Evolutionary conservation across 2,888 invertebrate species (phyloP), one percentile per base, ranked within the genome.

Genomic region (Netelia melanura): DNA sequence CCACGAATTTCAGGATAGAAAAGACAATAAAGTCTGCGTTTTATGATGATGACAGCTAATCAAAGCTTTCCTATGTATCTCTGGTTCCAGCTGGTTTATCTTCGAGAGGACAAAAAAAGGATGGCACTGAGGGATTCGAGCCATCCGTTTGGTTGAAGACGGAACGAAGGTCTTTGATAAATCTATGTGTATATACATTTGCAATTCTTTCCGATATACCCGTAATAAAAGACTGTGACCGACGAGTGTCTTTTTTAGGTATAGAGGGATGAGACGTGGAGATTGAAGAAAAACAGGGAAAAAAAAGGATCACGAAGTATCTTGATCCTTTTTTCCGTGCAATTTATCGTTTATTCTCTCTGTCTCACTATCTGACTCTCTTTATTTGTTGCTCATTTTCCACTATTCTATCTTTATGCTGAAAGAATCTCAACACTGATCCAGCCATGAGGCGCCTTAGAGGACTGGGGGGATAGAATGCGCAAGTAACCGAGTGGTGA

Each of bases 31-130:
- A 76, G 75, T 71, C 70, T 58, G 70, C 64, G 58, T 83, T 79
- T 58, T 65, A 71, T 56, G 80, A 68, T 79, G 64, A 83, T 80
- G 76, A 68, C 76, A 65, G 56, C 64, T 75, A 68, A 70, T 82
- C 70, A 71, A 71, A 70, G 9, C 23, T 43, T 25, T 11, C 25
- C n/a, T 30, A n/a, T 52, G 14, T 44, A 23, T 62, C 23, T 44
- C 21, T 44, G 17, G 25, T 67, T 68, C 30, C 48, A 25, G 21
- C 48, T 78, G 14, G 62, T 70, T 44, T 61, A 21, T 58, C 23
- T 58, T 58, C 21, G 58, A 58, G 21, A 58, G 58, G 6, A 21
- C 21, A 1, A 21, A 23, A n/a, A 58, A 58, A 58, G 17, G 21
- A 17, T 9, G 21, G 2, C 6, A 58, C 21, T 1, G 58, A 48